phyloP scores from a whole-genome alignment of 2,888 invertebrate species.

The Athrips mouffetella region DNA sequence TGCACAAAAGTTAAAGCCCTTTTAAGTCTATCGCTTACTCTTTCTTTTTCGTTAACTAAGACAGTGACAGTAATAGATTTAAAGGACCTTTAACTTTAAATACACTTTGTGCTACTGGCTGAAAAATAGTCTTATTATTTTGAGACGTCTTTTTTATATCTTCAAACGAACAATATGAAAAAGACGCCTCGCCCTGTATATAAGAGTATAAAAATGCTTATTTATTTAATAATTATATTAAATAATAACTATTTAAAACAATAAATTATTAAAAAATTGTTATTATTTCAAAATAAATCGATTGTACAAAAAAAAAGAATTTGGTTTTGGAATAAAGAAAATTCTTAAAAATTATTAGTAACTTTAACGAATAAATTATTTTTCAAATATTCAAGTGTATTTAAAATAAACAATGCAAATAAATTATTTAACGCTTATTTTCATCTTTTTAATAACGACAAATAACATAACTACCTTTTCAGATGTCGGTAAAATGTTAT shows the following conservation, averaged over 20 bases:
- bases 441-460: too few relatives aligned
- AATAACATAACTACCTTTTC: too few relatives aligned
- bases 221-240: constrained; percentile 14
- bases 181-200: constrained; percentile 10
- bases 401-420: too few relatives aligned
- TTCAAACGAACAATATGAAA: neutral
- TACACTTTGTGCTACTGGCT: neutral
- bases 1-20: too few relatives aligned
- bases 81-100: neutral
- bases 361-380: too few relatives aligned
- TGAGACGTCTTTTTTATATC: neutral
- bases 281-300: neutral
- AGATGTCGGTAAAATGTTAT: too few relatives aligned
- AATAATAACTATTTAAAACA: constrained; percentile 8
- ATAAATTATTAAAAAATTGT: constrained; percentile 5
- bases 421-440: too few relatives aligned
- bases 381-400: too few relatives aligned
- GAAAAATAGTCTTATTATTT: neutral
- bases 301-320: neutral
- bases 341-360: too few relatives aligned
- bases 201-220: constrained; percentile 19
- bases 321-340: too few relatives aligned
- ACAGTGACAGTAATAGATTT: too few relatives aligned
- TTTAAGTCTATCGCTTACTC: constrained; percentile 2
- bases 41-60: too few relatives aligned